phyloP scores from a whole-genome alignment of 35 echinoderm and acorn worm species.

The Stichopus chloronotus region DNA sequence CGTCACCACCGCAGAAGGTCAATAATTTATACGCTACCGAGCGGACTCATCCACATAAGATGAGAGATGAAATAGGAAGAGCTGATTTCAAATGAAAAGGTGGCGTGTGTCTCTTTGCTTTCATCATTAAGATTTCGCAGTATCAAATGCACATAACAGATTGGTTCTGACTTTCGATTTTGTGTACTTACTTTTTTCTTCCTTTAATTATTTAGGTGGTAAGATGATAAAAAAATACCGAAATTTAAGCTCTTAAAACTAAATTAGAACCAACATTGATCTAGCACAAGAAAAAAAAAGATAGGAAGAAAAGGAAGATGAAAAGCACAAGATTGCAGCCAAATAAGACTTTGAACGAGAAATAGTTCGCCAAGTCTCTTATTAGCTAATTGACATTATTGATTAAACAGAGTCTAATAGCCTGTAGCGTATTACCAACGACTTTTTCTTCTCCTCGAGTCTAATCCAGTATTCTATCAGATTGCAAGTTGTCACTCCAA shows the following conservation, averaged over 20 bases:
- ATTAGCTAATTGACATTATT: not conserved
- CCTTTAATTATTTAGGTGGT: not conserved
- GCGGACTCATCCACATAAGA: not conserved
- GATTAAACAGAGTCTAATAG: not conserved
- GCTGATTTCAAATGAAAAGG: not conserved
- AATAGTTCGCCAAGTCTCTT: not conserved
- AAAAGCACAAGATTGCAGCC: no score
- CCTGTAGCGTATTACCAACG: not conserved
- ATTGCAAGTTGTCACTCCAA: no score
- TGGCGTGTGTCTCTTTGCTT: not conserved
- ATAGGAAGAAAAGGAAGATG: no score
- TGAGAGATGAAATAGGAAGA: not conserved
- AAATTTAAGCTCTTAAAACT: constrained; percentile 6
- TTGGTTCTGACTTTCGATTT: no score
- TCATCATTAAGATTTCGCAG: not conserved
- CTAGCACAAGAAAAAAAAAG: no score
- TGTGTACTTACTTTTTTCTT: not conserved
- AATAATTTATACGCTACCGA: not conserved
- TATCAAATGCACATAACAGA: not conserved
- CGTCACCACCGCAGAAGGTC: not conserved
- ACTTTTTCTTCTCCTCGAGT: no score
- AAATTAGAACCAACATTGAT: not conserved
- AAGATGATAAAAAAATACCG: not conserved
- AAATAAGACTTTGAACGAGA: not conserved
- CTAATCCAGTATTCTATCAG: no score